These are phyloP conservation scores for Ceratina calcarata DNA, from an alignment of 1,140 invertebrate genomes.

Conservation along the genomic window DNA sequence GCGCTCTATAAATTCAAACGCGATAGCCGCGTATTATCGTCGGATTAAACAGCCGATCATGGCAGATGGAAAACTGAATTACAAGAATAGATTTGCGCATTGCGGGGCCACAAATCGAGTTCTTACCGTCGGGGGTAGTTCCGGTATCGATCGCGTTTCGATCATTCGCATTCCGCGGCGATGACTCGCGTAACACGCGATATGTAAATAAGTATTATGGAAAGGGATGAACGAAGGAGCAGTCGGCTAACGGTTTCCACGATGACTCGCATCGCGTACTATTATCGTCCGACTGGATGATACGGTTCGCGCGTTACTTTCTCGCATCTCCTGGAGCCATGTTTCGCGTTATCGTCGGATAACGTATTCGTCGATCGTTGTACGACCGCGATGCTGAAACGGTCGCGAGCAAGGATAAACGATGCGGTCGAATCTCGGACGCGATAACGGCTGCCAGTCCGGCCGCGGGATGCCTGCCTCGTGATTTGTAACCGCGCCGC, in stretches of 20 bases:
- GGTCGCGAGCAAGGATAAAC: constrained; percentile 51
- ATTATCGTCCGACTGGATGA: neutral
- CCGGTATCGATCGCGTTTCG: neutral
- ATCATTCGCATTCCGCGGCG: neutral
- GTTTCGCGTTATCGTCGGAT: constrained; percentile 24
- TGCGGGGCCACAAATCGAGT: neutral
- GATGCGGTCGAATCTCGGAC: constrained; percentile 51
- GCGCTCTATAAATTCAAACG: neutral
- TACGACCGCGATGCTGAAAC: constrained; percentile 7
- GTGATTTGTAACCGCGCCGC: constrained; percentile 51
- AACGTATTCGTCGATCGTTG: constrained; percentile 35
- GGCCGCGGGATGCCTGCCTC: constrained; percentile 19
- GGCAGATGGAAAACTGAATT: neutral
- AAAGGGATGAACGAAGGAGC: neutral
- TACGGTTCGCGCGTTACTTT: constrained; percentile 12
- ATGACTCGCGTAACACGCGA: constrained; percentile 13
- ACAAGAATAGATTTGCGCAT: neutral
- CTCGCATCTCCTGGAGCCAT: constrained; percentile 12
- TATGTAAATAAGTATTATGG: constrained; percentile 1
- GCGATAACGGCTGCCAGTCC: constrained; percentile 54
- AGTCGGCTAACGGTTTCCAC: neutral
- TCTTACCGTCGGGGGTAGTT: neutral
- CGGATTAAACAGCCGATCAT: neutral
- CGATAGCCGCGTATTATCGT: neutral
- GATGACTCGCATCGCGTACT: neutral